A percentile compares a stretch with the other conserved stretches of the same genome.
These are phyloP conservation scores for Trichoplusia ni DNA, from an alignment of 1,140 invertebrate species.

Conservation along the genomic window DNA sequence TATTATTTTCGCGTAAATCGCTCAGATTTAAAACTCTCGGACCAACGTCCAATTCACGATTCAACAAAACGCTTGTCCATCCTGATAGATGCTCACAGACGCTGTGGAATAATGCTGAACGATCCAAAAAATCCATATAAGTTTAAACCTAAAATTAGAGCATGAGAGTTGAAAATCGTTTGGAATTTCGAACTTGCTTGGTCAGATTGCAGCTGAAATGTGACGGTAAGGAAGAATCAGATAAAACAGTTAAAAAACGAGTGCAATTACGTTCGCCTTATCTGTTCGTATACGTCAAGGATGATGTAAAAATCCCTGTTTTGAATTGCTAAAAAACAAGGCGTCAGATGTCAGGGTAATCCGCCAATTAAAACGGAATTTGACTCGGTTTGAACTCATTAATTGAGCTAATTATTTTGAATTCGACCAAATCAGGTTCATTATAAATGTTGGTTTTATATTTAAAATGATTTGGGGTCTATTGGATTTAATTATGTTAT, in stretches of 20 bases:
- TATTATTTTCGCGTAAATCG: constrained; percentile 71
- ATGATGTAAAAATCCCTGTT: constrained; percentile 33
- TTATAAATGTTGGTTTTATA: constrained; percentile 7
- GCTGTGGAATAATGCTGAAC: constrained; percentile 32
- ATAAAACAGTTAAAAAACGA: constrained; percentile 74
- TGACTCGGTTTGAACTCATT: constrained; percentile 45
- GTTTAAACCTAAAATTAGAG: constrained; percentile 9
- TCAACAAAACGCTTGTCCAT: constrained; percentile 74
- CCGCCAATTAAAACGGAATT: constrained; percentile 69
- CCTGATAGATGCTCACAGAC: constrained; percentile 69
- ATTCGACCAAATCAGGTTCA: constrained; percentile 13
- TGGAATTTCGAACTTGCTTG: constrained; percentile 31
- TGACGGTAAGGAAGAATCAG: constrained; percentile 65
- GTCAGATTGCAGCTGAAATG: constrained; percentile 41
- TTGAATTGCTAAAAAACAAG: constrained; percentile 58
- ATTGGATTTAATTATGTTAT: too few relatives aligned
- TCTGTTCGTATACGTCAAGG: constrained; percentile 43
- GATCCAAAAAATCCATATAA: constrained; percentile 11
- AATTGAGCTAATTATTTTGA: constrained; percentile 27
- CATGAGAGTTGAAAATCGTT: constrained; percentile 35
- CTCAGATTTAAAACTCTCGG: constrained; percentile 67
- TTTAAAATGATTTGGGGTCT: constrained; percentile 1
- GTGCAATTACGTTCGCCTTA: constrained; percentile 71
- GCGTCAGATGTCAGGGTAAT: constrained; percentile 62
- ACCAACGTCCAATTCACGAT: constrained; percentile 69